phyloP scores from a whole-genome alignment of 2,113 vertebrate species.

The Machaerirhynchus nigripectus region DNA sequence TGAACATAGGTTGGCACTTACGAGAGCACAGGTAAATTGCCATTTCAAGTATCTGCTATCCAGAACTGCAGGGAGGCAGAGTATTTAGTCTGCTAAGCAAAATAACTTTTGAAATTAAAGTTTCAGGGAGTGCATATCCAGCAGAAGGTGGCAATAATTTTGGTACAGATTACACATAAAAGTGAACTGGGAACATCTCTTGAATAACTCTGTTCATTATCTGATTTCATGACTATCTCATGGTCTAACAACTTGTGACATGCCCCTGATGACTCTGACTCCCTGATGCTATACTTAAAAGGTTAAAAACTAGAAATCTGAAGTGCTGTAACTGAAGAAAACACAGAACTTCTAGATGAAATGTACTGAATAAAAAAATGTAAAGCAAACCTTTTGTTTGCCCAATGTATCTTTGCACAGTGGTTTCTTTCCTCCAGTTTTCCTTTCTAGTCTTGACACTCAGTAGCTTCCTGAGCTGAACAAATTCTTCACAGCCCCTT shows the following conservation, averaged over 20 bases:
- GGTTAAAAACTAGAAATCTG: not conserved
- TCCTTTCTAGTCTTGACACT: not conserved
- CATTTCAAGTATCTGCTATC: not conserved
- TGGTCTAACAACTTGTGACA: not conserved
- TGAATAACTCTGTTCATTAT: not conserved
- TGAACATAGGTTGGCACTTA: not conserved
- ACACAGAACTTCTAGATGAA: not conserved
- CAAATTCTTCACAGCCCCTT: not conserved
- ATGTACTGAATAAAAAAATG: not conserved
- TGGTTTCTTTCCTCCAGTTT: not conserved
- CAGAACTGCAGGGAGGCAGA: not conserved
- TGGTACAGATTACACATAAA: not conserved
- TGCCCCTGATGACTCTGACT: not conserved
- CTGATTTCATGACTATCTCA: not conserved
- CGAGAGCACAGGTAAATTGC: not conserved
- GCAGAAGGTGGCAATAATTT: not conserved
- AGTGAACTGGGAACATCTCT: not conserved
- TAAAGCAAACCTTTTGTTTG: not conserved
- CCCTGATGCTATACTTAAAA: not conserved
- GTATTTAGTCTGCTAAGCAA: not conserved
- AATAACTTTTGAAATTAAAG: not conserved
- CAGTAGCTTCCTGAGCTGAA: not conserved
- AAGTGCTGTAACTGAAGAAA: not conserved
- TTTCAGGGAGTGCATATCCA: not conserved
- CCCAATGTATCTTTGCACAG: not conserved